These are phyloP conservation scores for Mimachlamys varia DNA, from an alignment of 2,888 invertebrate species.

Conservation along the genomic window DNA sequence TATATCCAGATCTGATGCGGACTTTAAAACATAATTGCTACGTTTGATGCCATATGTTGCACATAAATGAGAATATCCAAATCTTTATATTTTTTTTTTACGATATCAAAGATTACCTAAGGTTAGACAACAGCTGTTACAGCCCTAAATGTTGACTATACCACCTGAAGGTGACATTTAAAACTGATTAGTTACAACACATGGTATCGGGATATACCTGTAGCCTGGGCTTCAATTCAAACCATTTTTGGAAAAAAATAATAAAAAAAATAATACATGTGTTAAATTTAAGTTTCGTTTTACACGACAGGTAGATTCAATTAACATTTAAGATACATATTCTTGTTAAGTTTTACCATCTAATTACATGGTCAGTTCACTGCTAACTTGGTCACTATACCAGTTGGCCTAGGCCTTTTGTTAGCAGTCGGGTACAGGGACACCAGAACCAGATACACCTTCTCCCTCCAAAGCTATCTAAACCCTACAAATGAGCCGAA, in stretches of 20 bases:
- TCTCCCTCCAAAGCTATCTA: conserved; percentile 32
- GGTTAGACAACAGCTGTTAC: neutral
- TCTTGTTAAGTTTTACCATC: too few species aligned
- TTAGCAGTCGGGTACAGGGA: neutral
- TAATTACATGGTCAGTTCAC: too few species aligned
- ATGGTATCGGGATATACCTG: neutral
- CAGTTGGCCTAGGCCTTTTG: too few species aligned
- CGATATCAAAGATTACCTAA: neutral
- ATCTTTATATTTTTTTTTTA: neutral
- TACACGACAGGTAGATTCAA: too few species aligned
- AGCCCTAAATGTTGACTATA: neutral
- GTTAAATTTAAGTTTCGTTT: too few species aligned
- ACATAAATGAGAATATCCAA: neutral
- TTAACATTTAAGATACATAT: too few species aligned
- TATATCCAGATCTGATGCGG: neutral
- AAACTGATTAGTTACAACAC: neutral
- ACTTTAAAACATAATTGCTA: neutral
- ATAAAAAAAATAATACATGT: too few species aligned
- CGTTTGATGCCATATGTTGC: neutral
- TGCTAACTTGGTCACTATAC: too few species aligned
- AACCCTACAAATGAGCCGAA: conserved; percentile 40
- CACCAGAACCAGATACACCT: neutral
- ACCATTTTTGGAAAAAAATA: neutral
- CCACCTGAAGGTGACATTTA: neutral
- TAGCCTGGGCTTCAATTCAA: neutral